Evolutionary conservation across 2,113 vertebrate genomes (phyloP), one percentile per base, ranked within the genome.

Genomic region (Corythornis vintsioides): DNA sequence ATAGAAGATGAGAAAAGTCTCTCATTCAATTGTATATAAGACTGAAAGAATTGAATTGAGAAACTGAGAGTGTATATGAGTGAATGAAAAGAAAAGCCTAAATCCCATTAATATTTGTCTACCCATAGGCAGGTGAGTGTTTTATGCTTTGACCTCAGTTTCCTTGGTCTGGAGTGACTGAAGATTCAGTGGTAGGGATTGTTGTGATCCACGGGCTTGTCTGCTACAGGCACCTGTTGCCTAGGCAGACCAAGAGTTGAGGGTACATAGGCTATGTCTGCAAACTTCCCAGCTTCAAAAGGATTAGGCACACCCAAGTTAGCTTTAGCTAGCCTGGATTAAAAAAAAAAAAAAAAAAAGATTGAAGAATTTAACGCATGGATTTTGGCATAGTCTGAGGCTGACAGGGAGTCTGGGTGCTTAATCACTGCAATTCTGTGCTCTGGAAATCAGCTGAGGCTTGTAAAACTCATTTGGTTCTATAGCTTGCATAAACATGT

Each of bases 81-180:
- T 55, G 25, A 83, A 29, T 48, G 19, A 59, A 50, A 67, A 61
- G n/a, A 28, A 65, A 16, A 88, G 13, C 35, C 29, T 72, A n/a
- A 24, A 64, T 81, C 8, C 35, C 45, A 28, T 90, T 78, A 64
- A n/a, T 42, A 85, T 71, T 83, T 76, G 24, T 2, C 11, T 52
- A 0, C n/a, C 9, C 8, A 2, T 79, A 63, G 63, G 1, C 1
- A 86, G 57, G n/a, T 0, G 1, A 69, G 50, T 9, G 4, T 33
- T 59, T 77, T 88, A 38, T 50, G 15, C 78, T 84, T 71, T 60
- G 22, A n/a, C 43, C 0, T 0, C 13, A 42, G 5, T 61, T 91
- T 71, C 81, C 29, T 61, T 65, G 20, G 45, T 59, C 11, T 1
- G 5, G 13, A 72, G 22, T 21, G 29, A 28, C 29, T 50, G 47